phyloP scores from a whole-genome alignment of 2,888 invertebrate species.

The Spilarctia lutea region DNA sequence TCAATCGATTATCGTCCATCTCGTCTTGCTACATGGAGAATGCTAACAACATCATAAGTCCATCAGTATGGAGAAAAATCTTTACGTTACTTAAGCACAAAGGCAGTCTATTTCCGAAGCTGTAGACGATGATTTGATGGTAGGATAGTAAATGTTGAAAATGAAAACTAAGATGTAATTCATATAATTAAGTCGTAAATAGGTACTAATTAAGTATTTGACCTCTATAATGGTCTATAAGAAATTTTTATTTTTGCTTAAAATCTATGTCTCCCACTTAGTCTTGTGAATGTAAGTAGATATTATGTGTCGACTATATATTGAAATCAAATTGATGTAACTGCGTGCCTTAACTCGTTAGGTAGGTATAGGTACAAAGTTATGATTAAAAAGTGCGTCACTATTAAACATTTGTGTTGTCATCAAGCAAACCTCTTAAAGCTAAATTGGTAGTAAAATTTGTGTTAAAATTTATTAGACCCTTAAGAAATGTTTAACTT shows the following conservation, averaged over 20 bases:
- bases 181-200: too few species aligned
- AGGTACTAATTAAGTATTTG: too few species aligned
- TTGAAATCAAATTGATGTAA: background rate
- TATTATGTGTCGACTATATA: background rate
- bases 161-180: background rate
- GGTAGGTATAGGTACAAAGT: background rate
- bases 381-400: background rate
- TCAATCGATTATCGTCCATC: slow-evolving; percentile 80
- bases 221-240: too few species aligned
- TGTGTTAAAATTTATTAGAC: slow-evolving; percentile 46
- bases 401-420: slow-evolving; percentile 6
- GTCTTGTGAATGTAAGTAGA: background rate
- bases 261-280: too few species aligned
- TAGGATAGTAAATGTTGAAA: background rate
- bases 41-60: background rate
- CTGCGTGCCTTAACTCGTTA: background rate
- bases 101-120: slow-evolving; percentile 12
- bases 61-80: background rate
- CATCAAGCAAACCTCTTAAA: slow-evolving; percentile 12
- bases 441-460: slow-evolving; percentile 47
- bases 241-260: too few species aligned
- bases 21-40: slow-evolving; percentile 42
- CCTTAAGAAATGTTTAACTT: slow-evolving; percentile 51
- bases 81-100: background rate
- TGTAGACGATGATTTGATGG: slow-evolving; percentile 2